Conservation (phyloP, 2,113 vertebrate species). For the Lamprotornis superbus region DNA sequence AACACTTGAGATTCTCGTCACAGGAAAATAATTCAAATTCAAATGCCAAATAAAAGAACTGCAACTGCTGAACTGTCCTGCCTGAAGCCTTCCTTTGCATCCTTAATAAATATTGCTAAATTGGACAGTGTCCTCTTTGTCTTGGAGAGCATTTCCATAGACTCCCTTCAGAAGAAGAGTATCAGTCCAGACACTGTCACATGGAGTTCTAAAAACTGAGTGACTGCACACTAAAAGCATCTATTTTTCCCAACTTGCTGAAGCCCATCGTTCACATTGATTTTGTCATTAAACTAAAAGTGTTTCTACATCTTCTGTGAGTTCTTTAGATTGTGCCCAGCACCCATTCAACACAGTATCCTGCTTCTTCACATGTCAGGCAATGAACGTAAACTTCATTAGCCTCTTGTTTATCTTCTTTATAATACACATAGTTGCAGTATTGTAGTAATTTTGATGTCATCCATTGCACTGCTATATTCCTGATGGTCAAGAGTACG, state of each 20-base stretch:
- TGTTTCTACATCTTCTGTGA: neutral
- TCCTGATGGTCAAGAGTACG: neutral
- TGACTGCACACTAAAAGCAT: neutral
- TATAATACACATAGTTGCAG: neutral
- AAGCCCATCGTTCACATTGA: neutral
- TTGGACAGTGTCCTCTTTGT: neutral
- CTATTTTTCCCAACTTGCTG: neutral
- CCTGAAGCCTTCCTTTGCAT: neutral
- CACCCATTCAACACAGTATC: neutral
- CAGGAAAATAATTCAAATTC: neutral
- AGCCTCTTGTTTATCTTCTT: neutral
- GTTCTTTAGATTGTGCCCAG: neutral
- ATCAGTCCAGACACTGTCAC: neutral
- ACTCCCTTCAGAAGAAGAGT: neutral
- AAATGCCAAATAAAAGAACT: neutral
- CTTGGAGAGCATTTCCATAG: neutral
- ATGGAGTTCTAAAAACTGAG: neutral
- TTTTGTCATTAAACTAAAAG: neutral
- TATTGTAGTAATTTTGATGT: neutral
- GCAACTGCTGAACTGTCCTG: neutral
- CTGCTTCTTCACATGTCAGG: neutral
- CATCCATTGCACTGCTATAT: neutral
- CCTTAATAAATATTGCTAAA: neutral
- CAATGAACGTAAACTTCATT: neutral
- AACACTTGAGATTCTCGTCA: neutral